phyloP scores from a whole-genome alignment of 2,888 invertebrate genomes.

The Neoascia interrupta region DNA sequence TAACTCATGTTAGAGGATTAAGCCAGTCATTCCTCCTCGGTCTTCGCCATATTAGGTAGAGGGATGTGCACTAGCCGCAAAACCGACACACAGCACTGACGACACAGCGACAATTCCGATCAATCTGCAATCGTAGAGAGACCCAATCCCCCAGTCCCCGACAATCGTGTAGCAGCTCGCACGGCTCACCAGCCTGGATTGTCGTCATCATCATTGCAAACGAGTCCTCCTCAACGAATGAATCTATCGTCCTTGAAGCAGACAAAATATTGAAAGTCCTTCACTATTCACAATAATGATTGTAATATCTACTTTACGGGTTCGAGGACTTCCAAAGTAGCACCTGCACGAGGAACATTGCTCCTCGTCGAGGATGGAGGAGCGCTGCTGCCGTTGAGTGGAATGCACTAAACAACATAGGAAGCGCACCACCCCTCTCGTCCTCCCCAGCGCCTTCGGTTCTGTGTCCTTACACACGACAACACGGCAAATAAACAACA shows the following conservation, averaged over 20 bases:
- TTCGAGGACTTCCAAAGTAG: conserved; percentile 68
- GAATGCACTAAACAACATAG: conserved; percentile 14
- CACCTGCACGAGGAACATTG: conserved; percentile 61
- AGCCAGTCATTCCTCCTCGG: conserved; percentile 9
- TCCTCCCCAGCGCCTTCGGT: conserved; percentile 26
- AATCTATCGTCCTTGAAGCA: conserved; percentile 67
- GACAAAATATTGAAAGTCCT: conserved; percentile 69
- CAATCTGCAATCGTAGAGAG: conserved; percentile 46
- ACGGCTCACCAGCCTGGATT: background rate
- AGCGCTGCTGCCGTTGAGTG: background rate
- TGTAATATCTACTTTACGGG: conserved; percentile 67
- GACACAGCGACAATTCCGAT: conserved; percentile 61
- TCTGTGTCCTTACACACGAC: conserved; percentile 63
- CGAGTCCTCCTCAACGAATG: conserved; percentile 38
- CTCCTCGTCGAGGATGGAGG: conserved; percentile 1
- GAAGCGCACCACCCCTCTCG: conserved; percentile 15
- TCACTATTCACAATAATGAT: conserved; percentile 65
- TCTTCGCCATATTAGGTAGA: background rate
- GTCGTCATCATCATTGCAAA: conserved; percentile 12
- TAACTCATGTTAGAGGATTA: conserved; percentile 63
- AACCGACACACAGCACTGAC: conserved; percentile 62
- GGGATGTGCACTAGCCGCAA: conserved; percentile 41
- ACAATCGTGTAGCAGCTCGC: too few relatives aligned
- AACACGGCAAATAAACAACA: conserved; percentile 66
- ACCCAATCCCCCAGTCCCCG: background rate